Conservation (phyloP, 2,888 invertebrate genomes). For the Lycophotia porphyrea region DNA sequence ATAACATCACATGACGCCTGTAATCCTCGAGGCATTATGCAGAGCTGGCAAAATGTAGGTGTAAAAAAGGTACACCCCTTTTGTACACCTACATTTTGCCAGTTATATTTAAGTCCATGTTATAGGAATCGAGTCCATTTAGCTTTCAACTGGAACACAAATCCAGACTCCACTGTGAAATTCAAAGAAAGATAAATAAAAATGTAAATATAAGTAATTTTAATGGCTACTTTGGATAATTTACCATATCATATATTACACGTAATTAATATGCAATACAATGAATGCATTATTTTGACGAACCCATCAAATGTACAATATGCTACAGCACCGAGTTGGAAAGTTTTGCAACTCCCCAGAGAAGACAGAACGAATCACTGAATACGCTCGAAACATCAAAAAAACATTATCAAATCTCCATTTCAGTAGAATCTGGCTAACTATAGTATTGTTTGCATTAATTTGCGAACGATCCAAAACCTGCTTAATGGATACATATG, state of each 20-base stretch:
- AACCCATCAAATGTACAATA: background rate
- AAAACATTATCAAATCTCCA: conserved; percentile 43
- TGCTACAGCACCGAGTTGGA: background rate
- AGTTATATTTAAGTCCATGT: background rate
- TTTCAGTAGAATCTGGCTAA: conserved; percentile 56
- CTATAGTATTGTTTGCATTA: conserved; percentile 68
- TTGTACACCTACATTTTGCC: background rate
- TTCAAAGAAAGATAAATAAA: background rate
- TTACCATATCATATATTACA: background rate
- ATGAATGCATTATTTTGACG: background rate
- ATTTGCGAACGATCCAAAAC: conserved; percentile 67
- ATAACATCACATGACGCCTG: background rate
- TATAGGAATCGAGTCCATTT: background rate
- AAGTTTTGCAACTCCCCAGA: background rate
- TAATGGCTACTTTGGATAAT: background rate
- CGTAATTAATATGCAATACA: background rate
- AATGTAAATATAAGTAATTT: background rate
- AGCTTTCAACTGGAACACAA: background rate
- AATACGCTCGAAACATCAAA: conserved; percentile 20
- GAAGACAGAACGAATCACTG: background rate
- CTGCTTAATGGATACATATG: conserved; percentile 71
- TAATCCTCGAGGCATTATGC: background rate
- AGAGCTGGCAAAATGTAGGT: too few relatives aligned
- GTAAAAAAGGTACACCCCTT: too few relatives aligned
- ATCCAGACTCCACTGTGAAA: background rate